Base-by-base conservation (phyloP, 2,797 vertebrate genomes). In the Garrulus glandarius region DNA sequence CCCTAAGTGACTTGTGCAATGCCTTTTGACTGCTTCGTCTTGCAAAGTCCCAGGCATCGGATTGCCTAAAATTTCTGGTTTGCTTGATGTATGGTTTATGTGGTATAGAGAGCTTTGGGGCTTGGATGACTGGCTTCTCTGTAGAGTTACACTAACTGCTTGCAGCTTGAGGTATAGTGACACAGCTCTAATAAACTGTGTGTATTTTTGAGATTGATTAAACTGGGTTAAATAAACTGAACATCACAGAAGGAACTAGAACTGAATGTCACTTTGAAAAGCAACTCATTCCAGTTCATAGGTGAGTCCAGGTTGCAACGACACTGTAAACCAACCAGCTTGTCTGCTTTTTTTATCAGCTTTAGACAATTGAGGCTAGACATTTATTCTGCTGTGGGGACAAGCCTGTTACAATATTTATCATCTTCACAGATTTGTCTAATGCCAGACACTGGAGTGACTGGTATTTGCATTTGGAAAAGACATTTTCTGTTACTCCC, bases 401-500 rank as follows among this genome's bases (percentile, higher is more conserved):
- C 55, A 76, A 94, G 53, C 21, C 15, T 3, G 0, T 90, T 82
- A n/a, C 6, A 52, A 21, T 71, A 84, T 95, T 95, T 84, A 84
- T 70, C 74, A 79, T 2, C 60, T 70, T 82, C 56, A 74, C 21
- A 84, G 60, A 55, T 70, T 60, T 84, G 56, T 32, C 64, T 92
- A 79, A 81, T 53, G 59, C 17, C 0, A 0, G 67, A 50, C 0
- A 0, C 44, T 26, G 85, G 41, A 61, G 18, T 83, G 70, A 64
- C 37, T 24, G 2, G 39, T 76, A 67, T 90, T 88, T 77, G 52
- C 56, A 24, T 86, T 90, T 93, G 74, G 87, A 82, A 95, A 88
- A 95, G 10, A 11, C 55, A 70, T 94, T 96, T 92, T 95, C 80
- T 84, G 63, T 49, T 93, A 47, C 52, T 89, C 60, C 75, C 43